Conservation (phyloP, 1,140 invertebrate genomes). For the Aphaenogaster floridana region DNA sequence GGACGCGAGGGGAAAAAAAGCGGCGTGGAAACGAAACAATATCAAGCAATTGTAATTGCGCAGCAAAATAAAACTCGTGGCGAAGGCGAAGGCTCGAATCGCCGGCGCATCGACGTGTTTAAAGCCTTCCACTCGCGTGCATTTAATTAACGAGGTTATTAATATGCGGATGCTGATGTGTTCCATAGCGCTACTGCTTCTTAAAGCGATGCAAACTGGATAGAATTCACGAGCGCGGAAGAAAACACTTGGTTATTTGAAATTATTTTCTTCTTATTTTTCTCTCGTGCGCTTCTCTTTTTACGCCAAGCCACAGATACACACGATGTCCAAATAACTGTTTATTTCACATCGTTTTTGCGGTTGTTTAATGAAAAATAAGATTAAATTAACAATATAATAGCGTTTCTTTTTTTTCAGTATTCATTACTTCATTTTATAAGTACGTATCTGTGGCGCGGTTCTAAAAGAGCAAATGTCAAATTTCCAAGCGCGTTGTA, state of each 20-base stretch:
- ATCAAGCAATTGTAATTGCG: conserved; percentile 30
- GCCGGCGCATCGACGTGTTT: conserved; percentile 46
- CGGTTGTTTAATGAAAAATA: not conserved
- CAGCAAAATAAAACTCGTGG: conserved; percentile 1
- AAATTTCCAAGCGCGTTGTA: not conserved
- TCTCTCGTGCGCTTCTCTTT: not conserved
- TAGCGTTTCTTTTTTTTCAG: conserved; percentile 2
- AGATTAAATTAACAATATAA: not conserved
- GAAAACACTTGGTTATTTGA: not conserved
- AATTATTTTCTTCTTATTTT: not conserved
- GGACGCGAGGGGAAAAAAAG: not conserved
- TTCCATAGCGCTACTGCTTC: not conserved
- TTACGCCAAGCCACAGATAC: not conserved
- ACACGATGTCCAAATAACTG: not conserved
- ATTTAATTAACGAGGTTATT: conserved; percentile 60
- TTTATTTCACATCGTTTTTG: not conserved
- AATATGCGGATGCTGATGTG: conserved; percentile 20
- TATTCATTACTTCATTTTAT: not conserved
- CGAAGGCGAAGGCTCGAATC: conserved; percentile 17
- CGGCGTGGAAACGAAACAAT: conserved; percentile 25
- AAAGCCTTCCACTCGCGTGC: conserved; percentile 45
- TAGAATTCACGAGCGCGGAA: conserved; percentile 8
- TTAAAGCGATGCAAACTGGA: not conserved
- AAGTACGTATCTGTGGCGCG: not conserved
- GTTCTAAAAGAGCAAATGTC: conserved; percentile 13